These are phyloP conservation scores for Tachina grossa DNA, from an alignment of 2,888 invertebrate genomes.

Conservation along the genomic window DNA sequence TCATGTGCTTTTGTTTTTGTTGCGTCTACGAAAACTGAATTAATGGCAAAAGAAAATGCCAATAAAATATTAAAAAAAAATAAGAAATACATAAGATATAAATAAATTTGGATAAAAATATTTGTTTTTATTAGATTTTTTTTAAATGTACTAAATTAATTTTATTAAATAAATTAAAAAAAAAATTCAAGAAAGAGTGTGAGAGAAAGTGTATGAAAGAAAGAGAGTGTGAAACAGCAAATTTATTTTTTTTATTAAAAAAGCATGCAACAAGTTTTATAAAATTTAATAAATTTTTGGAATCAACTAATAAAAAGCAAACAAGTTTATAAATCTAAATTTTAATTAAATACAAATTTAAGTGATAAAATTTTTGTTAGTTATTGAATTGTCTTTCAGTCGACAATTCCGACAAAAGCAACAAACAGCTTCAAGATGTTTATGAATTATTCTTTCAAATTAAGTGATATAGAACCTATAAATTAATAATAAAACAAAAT, in stretches of 20 bases:
- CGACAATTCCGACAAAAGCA: neutral
- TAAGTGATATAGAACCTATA: neutral
- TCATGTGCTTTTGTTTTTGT: slow-evolving; percentile 21
- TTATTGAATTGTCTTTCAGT: neutral
- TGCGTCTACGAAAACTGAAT: slow-evolving; percentile 13
- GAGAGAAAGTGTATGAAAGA: neutral
- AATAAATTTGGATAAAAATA: slow-evolving; percentile 18
- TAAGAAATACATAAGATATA: slow-evolving; percentile 9
- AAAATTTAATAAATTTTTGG: slow-evolving; percentile 3
- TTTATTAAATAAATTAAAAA: neutral
- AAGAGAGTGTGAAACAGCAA: neutral
- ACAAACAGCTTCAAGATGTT: neutral
- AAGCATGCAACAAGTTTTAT: slow-evolving; percentile 43
- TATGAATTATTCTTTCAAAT: slow-evolving; percentile 7
- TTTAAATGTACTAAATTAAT: neutral
- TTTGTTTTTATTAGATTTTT: neutral
- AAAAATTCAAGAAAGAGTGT: neutral
- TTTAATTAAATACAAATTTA: neutral
- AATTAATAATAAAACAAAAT: slow-evolving; percentile 14
- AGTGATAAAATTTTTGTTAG: neutral
- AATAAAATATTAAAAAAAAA: slow-evolving; percentile 5
- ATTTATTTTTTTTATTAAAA: slow-evolving; percentile 8
- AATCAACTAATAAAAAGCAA: slow-evolving; percentile 13
- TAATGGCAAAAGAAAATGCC: slow-evolving; percentile 19
- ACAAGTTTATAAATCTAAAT: neutral